Conservation (phyloP, 2,888 invertebrate species). For the Sphinx pinastri region DNA sequence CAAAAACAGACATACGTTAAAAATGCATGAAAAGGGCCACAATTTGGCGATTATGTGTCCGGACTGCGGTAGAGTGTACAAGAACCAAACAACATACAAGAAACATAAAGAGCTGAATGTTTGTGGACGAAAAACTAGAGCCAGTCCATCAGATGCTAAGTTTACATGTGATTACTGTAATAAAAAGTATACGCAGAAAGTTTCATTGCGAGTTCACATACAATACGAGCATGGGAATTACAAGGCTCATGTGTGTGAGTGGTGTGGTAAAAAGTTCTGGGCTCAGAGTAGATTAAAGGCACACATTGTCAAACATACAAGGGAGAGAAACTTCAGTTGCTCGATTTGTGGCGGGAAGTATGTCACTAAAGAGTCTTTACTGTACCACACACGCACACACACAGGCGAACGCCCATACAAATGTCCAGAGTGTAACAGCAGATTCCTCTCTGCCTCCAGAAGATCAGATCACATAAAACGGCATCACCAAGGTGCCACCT, state of each 20-base stretch:
- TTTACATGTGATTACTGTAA: conserved; percentile 72
- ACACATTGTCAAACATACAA: conserved; percentile 71
- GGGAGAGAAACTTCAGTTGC: conserved; percentile 67
- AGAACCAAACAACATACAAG: conserved; percentile 61
- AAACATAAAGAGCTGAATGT: conserved; percentile 64
- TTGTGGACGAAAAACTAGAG: conserved; percentile 58
- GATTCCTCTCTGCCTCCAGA: conserved; percentile 67
- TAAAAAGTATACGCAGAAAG: conserved; percentile 71
- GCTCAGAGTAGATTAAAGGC: conserved; percentile 69
- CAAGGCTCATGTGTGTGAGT: conserved; percentile 67
- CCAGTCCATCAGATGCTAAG: conserved; percentile 59
- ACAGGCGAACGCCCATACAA: conserved; percentile 72
- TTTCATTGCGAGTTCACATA: conserved; percentile 69
- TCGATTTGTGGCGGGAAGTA: conserved; percentile 62
- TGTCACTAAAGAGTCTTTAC: conserved; percentile 68
- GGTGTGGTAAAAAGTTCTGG: conserved; percentile 73
- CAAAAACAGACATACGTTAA: conserved; percentile 55
- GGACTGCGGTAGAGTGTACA: conserved; percentile 68
- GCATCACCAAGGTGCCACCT: conserved; percentile 53
- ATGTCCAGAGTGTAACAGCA: conserved; percentile 60
- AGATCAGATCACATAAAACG: conserved; percentile 63
- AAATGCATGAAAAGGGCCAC: conserved; percentile 63
- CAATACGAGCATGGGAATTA: conserved; percentile 72
- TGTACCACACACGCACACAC: conserved; percentile 72
- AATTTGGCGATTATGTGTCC: conserved; percentile 58